Base-by-base conservation (phyloP, 2,113 vertebrate genomes). In the Channa maculata region DNA sequence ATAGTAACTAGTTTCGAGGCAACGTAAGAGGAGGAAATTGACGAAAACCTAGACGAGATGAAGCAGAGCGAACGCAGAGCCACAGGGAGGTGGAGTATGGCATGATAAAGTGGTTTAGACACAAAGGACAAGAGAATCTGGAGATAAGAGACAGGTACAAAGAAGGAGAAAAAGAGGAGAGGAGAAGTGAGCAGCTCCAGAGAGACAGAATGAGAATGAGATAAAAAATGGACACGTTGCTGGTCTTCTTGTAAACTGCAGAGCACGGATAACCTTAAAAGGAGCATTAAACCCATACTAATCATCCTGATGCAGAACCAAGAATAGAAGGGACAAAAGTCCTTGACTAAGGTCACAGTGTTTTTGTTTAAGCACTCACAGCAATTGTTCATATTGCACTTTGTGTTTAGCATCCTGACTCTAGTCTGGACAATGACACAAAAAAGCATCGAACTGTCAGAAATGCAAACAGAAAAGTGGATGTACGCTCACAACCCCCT, bases 321-420 rank as follows among this genome's bases (percentile, higher is more conserved):
- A 36, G 39, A 69, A 13, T 36, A 43, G 34, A 68, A 44, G 54
- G 12, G 33, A 53, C 8, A 36, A 33, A 71, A 14, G 37, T 66
- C 37, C 55, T 58, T 46, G 15, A 65, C 46, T n/a, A 60, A 75
- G 65, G 48, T 79, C 75, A 62, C 55, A 44, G 11, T n/a, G 55
- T 36, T 66, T 51, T 45, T 81, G 52, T 67, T 50, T 36, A n/a
- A 69, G 11, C 12, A 48, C 12, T 77, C 44, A 13, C 44, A 24
- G 65, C 53, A 57, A 71, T 55, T 57, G 37, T 69, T 69, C 44
- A 70, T 54, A 55, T 49, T 10, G 39, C 8, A 54, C n/a, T 34
- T 49, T 57, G 15, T 48, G 57, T 63, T 64, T 77, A 48, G 45
- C 64, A 63, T 74, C 15, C 11, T 54, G 10, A 51, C 24, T 50